Evolutionary conservation across 1,140 invertebrate species (phyloP).

Genomic region (Drosophila rufa): DNA sequence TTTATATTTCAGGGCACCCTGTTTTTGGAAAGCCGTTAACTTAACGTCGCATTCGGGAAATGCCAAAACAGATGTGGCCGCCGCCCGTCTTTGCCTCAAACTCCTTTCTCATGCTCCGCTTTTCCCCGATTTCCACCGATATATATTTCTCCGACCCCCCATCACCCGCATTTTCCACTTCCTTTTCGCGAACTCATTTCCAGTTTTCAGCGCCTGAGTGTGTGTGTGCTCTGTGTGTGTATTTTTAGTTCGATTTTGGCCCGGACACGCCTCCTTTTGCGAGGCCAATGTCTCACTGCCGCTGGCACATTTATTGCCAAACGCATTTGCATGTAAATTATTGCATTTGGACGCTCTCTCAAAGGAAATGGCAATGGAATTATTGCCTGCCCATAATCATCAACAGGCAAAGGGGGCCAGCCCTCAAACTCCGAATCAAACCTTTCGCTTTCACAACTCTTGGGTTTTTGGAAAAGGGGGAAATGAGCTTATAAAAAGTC

Average conservation of each 20-base stretch:
- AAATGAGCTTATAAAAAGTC: neutral
- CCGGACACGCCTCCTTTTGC: conserved; percentile 12
- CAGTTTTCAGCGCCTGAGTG: conserved; percentile 31
- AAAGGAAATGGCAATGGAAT: conserved; percentile 54
- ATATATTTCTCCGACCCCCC: neutral
- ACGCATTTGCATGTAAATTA: conserved; percentile 80
- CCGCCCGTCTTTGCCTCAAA: conserved; percentile 13
- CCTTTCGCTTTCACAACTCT: neutral
- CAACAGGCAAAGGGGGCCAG: conserved; percentile 22
- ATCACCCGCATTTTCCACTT: conserved; percentile 16
- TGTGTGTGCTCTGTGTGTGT: conserved; percentile 12
- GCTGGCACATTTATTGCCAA: conserved; percentile 74
- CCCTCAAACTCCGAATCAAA: neutral
- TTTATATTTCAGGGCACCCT: conserved; percentile 2
- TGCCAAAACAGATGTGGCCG: conserved; percentile 64
- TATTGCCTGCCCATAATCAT: conserved; percentile 53
- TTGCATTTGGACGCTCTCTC: conserved; percentile 60
- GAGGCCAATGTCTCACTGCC: conserved; percentile 45
- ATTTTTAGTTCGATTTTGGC: conserved; percentile 51
- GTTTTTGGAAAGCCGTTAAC: conserved; percentile 17
- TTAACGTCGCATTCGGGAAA: conserved; percentile 41
- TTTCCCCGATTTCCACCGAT: conserved; percentile 12
- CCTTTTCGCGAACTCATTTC: conserved; percentile 52
- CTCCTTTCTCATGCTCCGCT: conserved; percentile 1
- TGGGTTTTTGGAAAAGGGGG: neutral